Conservation (phyloP, 2,888 invertebrate species). For the Pterobdella sp. region DNA sequence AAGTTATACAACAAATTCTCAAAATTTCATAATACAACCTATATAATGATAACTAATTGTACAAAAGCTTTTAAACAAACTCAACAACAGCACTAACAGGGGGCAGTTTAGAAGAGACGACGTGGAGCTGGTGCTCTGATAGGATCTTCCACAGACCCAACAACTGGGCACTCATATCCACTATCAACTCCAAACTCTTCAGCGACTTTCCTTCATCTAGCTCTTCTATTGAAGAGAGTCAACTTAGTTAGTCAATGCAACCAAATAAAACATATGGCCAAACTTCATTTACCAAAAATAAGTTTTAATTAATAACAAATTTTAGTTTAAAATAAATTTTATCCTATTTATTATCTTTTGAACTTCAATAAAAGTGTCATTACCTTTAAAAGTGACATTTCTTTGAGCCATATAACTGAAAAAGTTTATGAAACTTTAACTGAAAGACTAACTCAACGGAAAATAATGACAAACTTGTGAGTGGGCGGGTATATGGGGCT, state of each 20-base stretch:
- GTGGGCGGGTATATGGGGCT: neutral
- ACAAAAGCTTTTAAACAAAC: too few species aligned
- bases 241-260: too few species aligned
- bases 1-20: too few species aligned
- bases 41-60: too few species aligned
- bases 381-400: slow-evolving; percentile 7
- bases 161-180: slow-evolving; percentile 74
- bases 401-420: neutral
- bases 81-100: slow-evolving; percentile 40
- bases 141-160: slow-evolving; percentile 85
- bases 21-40: too few species aligned
- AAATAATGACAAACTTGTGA: neutral
- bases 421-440: neutral
- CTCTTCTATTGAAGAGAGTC: slow-evolving; percentile 49
- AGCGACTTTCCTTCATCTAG: slow-evolving; percentile 51
- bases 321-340: neutral
- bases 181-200: slow-evolving; percentile 47
- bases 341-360: neutral
- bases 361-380: neutral
- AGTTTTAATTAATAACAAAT: neutral
- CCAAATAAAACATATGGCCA: too few species aligned
- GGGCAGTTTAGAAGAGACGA: slow-evolving; percentile 52
- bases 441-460: too few species aligned
- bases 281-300: neutral
- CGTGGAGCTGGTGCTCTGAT: slow-evolving; percentile 81